A percentile compares a stretch with the other conserved stretches of the same genome.
Evolutionary conservation across 2,797 vertebrate species (phyloP).

Genomic region (Aselliscus stoliczkanus): DNA sequence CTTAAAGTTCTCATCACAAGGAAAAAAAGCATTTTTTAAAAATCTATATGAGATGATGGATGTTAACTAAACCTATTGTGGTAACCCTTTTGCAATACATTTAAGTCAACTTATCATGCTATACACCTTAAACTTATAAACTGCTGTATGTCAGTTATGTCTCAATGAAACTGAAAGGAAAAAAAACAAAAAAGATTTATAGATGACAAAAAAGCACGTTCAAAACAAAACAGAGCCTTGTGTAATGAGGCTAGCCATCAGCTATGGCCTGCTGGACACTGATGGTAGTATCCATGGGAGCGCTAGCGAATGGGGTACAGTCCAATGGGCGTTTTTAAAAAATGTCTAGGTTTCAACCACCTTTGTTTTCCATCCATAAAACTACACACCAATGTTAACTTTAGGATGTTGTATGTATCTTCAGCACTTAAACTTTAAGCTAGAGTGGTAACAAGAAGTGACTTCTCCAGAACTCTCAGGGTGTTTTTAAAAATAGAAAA

Average conservation of each 20-base stretch:
- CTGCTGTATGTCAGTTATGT: neutral
- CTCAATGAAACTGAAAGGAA: neutral
- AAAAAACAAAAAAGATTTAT: neutral
- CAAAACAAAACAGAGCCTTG: neutral
- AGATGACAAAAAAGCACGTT: neutral
- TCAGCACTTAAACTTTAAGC: neutral
- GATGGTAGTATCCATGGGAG: neutral
- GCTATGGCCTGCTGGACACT: neutral
- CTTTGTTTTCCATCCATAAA: neutral
- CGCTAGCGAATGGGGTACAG: neutral
- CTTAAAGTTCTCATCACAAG: neutral
- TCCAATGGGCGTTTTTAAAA: neutral
- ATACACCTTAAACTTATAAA: neutral
- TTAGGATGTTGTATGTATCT: neutral
- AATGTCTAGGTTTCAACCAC: neutral
- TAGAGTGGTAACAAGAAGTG: conserved; percentile 8
- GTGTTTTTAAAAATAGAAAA: conserved; percentile 59
- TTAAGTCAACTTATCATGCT: neutral
- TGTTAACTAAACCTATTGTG: neutral
- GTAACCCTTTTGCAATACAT: neutral
- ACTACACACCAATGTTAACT: neutral
- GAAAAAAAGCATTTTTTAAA: no score
- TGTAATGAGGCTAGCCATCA: neutral
- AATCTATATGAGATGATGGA: neutral
- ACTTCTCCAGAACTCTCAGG: conserved; percentile 31